Evolutionary conservation across 2,113 vertebrate species (phyloP), one percentile per base, ranked within the genome.

Genomic region (Tauraco erythrolophus): DNA sequence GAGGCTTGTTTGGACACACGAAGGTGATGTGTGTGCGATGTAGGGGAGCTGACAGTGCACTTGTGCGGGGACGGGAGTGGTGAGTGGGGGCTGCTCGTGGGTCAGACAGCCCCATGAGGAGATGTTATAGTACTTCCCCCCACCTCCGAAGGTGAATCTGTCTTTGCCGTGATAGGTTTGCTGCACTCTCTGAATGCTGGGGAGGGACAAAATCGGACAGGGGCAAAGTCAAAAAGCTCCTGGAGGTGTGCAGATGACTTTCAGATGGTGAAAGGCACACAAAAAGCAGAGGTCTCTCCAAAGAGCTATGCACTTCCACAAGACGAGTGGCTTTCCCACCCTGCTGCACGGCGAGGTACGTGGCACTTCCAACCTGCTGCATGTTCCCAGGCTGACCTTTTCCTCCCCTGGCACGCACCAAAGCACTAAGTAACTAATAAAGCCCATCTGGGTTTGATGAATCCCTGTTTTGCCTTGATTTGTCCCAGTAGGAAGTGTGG

Each of bases 141-240:
- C 41, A 43, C 41, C 50, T 82, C 46, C 53, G 61, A 88, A 88
- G 88, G 79, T 72, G 74, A 77, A 28, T 48, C 56, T 82, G 15
- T 92, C 77, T 92, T 92, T 71, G 66, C 68, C 14, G 6, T 51
- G 72, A 14, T 25, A 48, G 17, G 19, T 83, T 84, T 96, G 70
- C 80, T 76, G 19, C 31, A 28, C 18, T 41, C 72, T 70, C 78
- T 64, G 45, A 68, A 81, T 45, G 14, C 45, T 33, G n/a, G 57
- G 12, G 71, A 72, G 24, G 69, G 88, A 91, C 37, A 72, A 93
- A 91, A 79, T 39, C 3, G 11, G 77, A 71, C 16, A 35, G 35
- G 69, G 17, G 75, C 45, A 65, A 97, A 97, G 81, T 90, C 70
- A 91, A 91, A 70, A 81, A 68, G 17, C 64, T 84, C 58, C 74